Evolutionary conservation across 2,113 vertebrate genomes (phyloP).

Genomic region (Equus quagga): DNA sequence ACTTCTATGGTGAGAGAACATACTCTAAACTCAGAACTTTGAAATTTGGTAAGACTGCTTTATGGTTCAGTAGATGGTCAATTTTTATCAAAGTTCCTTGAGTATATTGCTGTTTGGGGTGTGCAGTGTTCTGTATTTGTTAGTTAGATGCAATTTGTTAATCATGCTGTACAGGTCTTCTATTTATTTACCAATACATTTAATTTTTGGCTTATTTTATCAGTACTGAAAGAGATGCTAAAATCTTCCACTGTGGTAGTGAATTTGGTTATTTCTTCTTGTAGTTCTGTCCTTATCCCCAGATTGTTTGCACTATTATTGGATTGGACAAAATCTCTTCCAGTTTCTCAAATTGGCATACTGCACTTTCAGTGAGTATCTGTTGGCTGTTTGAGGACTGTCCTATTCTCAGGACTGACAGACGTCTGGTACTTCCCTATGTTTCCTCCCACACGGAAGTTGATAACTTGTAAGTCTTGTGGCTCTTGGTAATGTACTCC

Average conservation of each 20-base stretch:
- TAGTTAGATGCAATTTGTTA: neutral
- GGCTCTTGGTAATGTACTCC: neutral
- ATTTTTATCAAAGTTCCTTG: neutral
- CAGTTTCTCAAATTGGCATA: neutral
- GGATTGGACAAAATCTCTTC: neutral
- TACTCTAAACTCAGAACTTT: neutral
- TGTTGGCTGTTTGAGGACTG: neutral
- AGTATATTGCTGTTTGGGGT: neutral
- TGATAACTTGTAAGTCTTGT: neutral
- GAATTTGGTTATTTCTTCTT: no score
- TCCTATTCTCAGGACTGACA: neutral
- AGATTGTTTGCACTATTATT: neutral
- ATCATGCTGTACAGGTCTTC: neutral
- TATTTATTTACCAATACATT: neutral
- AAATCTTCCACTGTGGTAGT: no score
- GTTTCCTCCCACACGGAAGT: neutral
- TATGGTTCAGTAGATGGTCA: neutral
- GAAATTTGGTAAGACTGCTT: neutral
- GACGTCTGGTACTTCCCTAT: neutral
- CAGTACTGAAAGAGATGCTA: neutral
- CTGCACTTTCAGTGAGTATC: neutral
- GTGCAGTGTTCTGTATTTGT: neutral
- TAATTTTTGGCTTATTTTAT: neutral
- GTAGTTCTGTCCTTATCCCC: neutral
- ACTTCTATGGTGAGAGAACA: neutral